phyloP scores from a whole-genome alignment of 2,888 invertebrate species.

The Nomada ruficornis region DNA sequence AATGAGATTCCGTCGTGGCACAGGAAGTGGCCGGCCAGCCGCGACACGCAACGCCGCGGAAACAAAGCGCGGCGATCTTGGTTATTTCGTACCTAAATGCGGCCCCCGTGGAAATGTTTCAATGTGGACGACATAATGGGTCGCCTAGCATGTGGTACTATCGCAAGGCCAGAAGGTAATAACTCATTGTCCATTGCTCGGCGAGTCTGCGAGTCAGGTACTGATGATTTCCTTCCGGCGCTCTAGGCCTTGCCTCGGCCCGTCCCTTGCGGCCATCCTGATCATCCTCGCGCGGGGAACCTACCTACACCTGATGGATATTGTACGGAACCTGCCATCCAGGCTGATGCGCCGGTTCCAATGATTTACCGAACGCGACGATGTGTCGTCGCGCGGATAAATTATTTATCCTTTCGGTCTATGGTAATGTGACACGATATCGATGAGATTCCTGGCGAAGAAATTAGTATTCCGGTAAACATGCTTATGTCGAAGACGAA shows the following conservation, averaged over 20 bases:
- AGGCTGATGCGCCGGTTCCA: constrained; percentile 48
- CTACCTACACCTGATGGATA: constrained; percentile 63
- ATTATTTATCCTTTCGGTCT: constrained; percentile 29
- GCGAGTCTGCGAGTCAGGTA: constrained; percentile 75
- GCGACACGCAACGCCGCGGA: constrained; percentile 67
- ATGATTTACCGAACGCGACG: constrained; percentile 57
- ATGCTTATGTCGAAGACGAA: neutral
- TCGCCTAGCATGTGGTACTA: constrained; percentile 63
- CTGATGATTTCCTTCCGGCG: constrained; percentile 81
- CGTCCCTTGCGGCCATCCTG: constrained; percentile 18
- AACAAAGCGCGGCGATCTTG: constrained; percentile 74
- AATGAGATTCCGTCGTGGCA: constrained; percentile 63
- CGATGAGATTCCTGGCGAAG: neutral
- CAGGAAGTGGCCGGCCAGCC: constrained; percentile 54
- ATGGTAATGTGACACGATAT: constrained; percentile 12
- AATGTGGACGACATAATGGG: constrained; percentile 72
- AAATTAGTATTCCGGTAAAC: neutral
- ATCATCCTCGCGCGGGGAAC: constrained; percentile 41
- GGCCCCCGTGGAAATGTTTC: constrained; percentile 70
- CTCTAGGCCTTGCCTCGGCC: constrained; percentile 50
- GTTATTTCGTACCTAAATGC: constrained; percentile 69
- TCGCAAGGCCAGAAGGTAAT: constrained; percentile 75
- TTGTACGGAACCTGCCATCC: constrained; percentile 57
- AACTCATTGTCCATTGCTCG: constrained; percentile 79
- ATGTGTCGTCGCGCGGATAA: constrained; percentile 22